These are phyloP conservation scores for Lochmaea crataegi DNA, from an alignment of 2,888 invertebrate species.

Conservation along the genomic window DNA sequence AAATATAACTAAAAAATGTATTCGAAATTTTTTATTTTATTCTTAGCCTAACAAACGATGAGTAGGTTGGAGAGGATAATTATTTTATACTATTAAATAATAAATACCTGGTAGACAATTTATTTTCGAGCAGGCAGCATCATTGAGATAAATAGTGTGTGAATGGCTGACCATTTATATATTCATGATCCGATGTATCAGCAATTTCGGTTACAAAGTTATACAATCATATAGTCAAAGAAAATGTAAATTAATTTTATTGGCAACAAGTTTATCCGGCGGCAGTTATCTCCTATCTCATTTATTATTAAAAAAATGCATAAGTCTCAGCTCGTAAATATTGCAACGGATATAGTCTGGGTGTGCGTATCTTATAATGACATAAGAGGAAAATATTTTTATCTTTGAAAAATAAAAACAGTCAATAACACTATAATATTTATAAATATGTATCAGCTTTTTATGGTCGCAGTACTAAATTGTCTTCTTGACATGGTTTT, in stretches of 20 bases:
- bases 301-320: background rate
- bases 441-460: too few relatives aligned
- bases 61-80: background rate
- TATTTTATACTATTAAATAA: background rate
- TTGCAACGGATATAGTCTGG: constrained; percentile 2
- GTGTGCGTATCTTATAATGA: background rate
- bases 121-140: background rate
- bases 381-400: too few relatives aligned
- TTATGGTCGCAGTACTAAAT: too few relatives aligned
- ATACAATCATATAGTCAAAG: constrained; percentile 22
- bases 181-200: constrained; percentile 8
- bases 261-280: background rate
- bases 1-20: background rate
- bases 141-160: background rate
- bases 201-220: constrained; percentile 34
- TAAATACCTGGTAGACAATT: background rate
- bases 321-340: background rate
- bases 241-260: constrained; percentile 30
- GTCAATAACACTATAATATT: too few relatives aligned
- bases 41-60: background rate
- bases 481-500: too few relatives aligned
- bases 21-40: too few relatives aligned
- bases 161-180: background rate
- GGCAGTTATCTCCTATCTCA: background rate
- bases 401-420: too few relatives aligned